Percentiles rank a stretch among this genome's conserved stretches.
Evolutionary conservation across 2,113 vertebrate species (phyloP).

Genomic region (Chlorodrepanis virens): DNA sequence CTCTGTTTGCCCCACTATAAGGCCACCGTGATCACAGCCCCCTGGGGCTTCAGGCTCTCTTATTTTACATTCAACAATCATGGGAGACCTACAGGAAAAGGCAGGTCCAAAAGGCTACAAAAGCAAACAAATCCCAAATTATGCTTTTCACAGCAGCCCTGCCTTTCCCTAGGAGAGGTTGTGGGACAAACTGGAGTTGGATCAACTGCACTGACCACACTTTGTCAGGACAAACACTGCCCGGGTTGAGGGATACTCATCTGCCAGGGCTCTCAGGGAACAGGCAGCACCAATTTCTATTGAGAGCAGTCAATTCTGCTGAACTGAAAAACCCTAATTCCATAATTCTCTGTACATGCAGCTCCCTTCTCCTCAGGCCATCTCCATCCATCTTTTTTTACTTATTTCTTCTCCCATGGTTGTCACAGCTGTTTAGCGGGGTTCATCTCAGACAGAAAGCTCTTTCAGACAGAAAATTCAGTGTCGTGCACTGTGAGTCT

Average conservation of each 20-base stretch:
- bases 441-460: background rate
- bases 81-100: background rate
- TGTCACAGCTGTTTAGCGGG: background rate
- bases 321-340: background rate
- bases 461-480: background rate
- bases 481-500: background rate
- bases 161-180: background rate
- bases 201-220: background rate
- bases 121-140: background rate
- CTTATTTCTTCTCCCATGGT: background rate
- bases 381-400: background rate
- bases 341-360: accelerated
- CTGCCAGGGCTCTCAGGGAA: background rate
- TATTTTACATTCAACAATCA: background rate
- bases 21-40: background rate
- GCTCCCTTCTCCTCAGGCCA: background rate
- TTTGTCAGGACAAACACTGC: background rate
- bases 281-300: background rate
- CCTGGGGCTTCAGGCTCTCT: background rate
- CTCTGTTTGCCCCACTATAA: background rate
- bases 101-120: background rate
- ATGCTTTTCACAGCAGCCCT: background rate
- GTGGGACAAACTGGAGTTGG: background rate
- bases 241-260: background rate
- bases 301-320: background rate